phyloP scores from a whole-genome alignment of 2,113 vertebrate species.

The Trogon melanurus region DNA sequence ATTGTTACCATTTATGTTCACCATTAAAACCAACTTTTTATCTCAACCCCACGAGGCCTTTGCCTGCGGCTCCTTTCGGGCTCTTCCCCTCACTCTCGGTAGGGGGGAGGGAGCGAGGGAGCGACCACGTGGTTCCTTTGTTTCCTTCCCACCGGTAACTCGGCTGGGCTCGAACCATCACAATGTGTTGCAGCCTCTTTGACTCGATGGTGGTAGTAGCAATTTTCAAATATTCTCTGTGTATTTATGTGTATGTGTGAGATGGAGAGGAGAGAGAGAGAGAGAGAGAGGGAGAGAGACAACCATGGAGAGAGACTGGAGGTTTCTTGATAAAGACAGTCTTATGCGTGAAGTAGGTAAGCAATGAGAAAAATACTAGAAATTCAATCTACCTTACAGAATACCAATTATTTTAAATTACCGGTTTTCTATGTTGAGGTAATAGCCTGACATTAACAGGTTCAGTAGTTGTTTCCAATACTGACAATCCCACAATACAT shows the following conservation, averaged over 20 bases:
- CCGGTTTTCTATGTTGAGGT: neutral
- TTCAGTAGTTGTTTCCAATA: neutral
- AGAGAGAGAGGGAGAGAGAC: neutral
- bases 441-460: neutral
- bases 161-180: no score
- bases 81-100: no score
- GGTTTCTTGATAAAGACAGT: neutral
- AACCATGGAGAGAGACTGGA: neutral
- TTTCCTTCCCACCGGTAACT: no score
- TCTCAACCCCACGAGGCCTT: no score
- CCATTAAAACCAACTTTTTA: no score
- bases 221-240: neutral
- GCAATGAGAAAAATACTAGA: neutral
- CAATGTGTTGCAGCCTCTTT: neutral
- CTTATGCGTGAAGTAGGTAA: neutral
- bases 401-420: neutral
- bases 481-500: neutral
- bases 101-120: no score
- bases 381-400: neutral
- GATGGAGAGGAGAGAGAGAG: neutral
- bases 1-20: no score
- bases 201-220: neutral
- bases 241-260: neutral
- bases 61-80: no score
- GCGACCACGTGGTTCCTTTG: no score